A percentile compares a stretch with the other conserved stretches of the same genome.
Evolutionary conservation across 30 jellyfish, hydroid and myxozoan species (phyloP).

Genomic region (Catostylus mosaicus): DNA sequence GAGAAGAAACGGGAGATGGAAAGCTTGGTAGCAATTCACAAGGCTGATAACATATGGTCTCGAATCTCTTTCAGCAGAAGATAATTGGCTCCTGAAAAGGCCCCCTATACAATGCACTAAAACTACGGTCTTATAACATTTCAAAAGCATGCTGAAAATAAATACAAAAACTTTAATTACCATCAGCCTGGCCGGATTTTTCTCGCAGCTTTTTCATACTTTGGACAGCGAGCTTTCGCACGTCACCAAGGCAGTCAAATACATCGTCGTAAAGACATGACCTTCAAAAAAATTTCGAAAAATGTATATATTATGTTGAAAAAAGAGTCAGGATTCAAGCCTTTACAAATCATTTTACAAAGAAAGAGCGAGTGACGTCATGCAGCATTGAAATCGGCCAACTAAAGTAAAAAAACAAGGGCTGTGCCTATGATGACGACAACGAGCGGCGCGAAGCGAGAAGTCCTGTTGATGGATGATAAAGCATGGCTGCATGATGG

Average conservation of each 20-base stretch:
- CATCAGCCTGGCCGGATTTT: conserved; percentile 63
- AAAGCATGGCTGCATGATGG: no score
- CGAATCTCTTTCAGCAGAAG: not conserved
- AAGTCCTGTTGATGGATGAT: no score
- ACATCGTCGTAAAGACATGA: conserved; percentile 75
- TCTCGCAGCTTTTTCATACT: conserved; percentile 72
- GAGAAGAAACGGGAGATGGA: no score
- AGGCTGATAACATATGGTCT: not conserved
- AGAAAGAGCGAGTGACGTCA: no score
- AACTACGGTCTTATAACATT: not conserved
- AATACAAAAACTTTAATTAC: conserved; percentile 9
- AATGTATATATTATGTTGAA: not conserved
- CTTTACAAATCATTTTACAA: not conserved
- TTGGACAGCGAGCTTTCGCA: conserved; percentile 76
- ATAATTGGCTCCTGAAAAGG: no score
- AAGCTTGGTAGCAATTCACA: not conserved
- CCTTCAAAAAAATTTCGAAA: not conserved
- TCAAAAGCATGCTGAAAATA: not conserved
- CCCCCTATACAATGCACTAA: no score
- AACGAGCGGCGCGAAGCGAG: no score
- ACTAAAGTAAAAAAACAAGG: no score
- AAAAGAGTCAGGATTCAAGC: not conserved
- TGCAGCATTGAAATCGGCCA: no score
- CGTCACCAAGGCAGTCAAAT: conserved; percentile 65
- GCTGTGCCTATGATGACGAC: no score